Percentiles rank a stretch among this genome's conserved stretches.
Conservation (phyloP, 2,113 vertebrate genomes). For the Anser cygnoides region DNA sequence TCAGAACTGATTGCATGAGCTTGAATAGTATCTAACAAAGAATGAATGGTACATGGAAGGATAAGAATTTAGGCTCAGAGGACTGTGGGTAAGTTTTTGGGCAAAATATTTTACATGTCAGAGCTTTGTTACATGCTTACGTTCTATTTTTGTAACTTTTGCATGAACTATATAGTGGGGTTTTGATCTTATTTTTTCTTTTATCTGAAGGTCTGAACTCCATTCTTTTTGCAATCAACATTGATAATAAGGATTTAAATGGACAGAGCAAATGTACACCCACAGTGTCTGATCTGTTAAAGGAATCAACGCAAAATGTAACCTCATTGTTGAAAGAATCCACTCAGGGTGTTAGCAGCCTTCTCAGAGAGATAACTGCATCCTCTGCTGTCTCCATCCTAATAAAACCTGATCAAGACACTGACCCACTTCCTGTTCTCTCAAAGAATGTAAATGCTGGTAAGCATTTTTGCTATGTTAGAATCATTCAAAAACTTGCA, state of each 20-base stretch:
- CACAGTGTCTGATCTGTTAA: constrained; percentile 89
- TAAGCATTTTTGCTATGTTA: constrained; percentile 13
- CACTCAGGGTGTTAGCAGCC: constrained; percentile 93
- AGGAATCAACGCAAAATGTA: constrained; percentile 96
- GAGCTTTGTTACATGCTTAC: not conserved
- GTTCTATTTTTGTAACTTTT: not conserved
- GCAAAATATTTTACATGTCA: not conserved
- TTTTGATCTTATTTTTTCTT: not conserved
- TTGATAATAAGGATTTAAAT: constrained; percentile 96
- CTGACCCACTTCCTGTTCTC: constrained; percentile 89
- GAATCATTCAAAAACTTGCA: not conserved
- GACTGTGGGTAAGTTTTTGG: accelerated
- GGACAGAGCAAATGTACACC: constrained; percentile 81
- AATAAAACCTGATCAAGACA: constrained; percentile 82
- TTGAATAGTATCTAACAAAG: not conserved
- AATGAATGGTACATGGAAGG: not conserved
- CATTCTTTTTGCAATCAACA: constrained; percentile 98
- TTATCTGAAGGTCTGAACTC: constrained; percentile 89
- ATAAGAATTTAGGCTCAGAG: not conserved
- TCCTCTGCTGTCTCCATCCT: constrained; percentile 90
- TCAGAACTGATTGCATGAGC: constrained; percentile 3
- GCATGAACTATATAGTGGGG: not conserved
- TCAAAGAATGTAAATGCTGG: constrained; percentile 75
- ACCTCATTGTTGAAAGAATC: constrained; percentile 94
- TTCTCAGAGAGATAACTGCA: constrained; percentile 92